phyloP scores from a whole-genome alignment of 2,888 invertebrate species.

The Prostheceraeus crozeri region DNA sequence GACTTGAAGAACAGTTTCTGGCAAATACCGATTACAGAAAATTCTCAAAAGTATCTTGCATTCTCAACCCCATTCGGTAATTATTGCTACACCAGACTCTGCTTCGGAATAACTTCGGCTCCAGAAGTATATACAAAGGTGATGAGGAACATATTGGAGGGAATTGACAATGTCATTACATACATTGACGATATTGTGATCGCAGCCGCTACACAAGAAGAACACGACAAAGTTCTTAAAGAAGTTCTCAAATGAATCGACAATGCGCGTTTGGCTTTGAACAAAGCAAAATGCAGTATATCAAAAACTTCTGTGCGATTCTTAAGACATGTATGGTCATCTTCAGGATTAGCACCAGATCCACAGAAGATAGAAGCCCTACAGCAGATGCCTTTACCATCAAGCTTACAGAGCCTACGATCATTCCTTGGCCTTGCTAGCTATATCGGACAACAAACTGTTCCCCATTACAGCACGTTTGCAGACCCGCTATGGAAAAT shows the following conservation, averaged over 20 bases:
- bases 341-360: constrained; percentile 22
- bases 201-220: not conserved
- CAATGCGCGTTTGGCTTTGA: constrained; percentile 24
- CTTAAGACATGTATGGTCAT: constrained; percentile 25
- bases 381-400: constrained; percentile 8
- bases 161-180: constrained; percentile 18
- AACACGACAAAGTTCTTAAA: too few relatives aligned
- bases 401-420: constrained; percentile 2
- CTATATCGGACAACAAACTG: constrained; percentile 15
- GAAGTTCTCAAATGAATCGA: constrained; percentile 14
- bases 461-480: constrained; percentile 29
- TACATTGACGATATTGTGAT: constrained; percentile 9
- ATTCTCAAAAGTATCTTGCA: constrained; percentile 16
- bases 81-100: constrained; percentile 11
- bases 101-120: constrained; percentile 13
- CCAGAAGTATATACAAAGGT: constrained; percentile 13
- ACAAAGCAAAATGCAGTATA: constrained; percentile 28
- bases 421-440: constrained; percentile 12
- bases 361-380: constrained; percentile 18
- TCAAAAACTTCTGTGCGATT: constrained; percentile 13
- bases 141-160: constrained; percentile 6
- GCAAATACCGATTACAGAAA: constrained; percentile 27
- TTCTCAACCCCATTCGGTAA: constrained; percentile 25
- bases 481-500: constrained; percentile 1
- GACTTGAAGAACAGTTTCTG: constrained; percentile 22